Evolutionary conservation across 2,888 invertebrate species (phyloP).

Genomic region (Smittia sp.): DNA sequence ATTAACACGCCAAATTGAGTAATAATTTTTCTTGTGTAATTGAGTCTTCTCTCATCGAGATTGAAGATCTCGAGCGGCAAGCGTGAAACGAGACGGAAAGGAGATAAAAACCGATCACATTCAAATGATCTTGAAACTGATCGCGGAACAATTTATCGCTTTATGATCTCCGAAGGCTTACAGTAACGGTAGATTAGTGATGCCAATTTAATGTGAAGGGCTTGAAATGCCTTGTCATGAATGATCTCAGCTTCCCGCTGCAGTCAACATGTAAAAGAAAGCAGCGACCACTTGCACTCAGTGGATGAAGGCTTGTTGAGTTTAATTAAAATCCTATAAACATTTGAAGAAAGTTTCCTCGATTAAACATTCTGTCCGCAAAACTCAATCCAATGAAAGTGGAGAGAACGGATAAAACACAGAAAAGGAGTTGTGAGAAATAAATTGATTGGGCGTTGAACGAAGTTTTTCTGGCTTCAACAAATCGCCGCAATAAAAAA

Average conservation of each 20-base stretch:
- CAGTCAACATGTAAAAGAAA: not conserved
- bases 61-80: not conserved
- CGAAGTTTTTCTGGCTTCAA: not conserved
- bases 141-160: slow-evolving; percentile 18
- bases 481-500: not conserved
- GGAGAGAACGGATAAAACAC: not conserved
- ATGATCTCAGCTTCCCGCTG: not conserved
- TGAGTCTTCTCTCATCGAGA: not conserved
- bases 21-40: slow-evolving; percentile 3
- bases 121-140: slow-evolving; percentile 17
- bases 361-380: too few relatives aligned
- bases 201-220: slow-evolving; percentile 15
- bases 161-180: not conserved
- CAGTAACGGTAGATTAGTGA: slow-evolving; percentile 5
- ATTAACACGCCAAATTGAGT: slow-evolving; percentile 9
- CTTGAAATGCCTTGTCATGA: not conserved
- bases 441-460: not conserved
- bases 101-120: slow-evolving; percentile 11
- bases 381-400: too few relatives aligned
- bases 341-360: not conserved
- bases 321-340: not conserved
- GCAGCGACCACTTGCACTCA: not conserved
- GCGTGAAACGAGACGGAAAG: not conserved
- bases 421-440: not conserved
- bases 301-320: not conserved